Conservation (phyloP, 2,888 invertebrate genomes). For the Pandemis corylana region DNA sequence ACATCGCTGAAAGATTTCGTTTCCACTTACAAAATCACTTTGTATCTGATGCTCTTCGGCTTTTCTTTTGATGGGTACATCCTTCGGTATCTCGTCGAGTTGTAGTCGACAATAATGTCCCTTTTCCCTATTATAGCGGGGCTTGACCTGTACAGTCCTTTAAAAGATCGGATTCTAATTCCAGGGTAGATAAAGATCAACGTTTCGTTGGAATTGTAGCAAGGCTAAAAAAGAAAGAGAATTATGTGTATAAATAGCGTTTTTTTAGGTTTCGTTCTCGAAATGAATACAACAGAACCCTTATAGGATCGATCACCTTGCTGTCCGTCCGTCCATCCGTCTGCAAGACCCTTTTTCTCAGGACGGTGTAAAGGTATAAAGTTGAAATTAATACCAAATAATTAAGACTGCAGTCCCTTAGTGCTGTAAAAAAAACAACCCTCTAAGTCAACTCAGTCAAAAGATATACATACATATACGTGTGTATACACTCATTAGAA, state of each 20-base stretch:
- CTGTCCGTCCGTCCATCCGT: too few relatives aligned
- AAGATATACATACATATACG: too few relatives aligned
- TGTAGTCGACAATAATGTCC: constrained; percentile 32
- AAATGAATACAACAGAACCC: too few relatives aligned
- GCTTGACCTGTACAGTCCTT: constrained; percentile 22
- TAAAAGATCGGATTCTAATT: constrained; percentile 34
- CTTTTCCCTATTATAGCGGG: constrained; percentile 24
- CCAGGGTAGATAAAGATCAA: constrained; percentile 19
- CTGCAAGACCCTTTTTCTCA: too few relatives aligned
- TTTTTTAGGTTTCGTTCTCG: not conserved
- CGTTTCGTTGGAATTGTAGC: constrained; percentile 1
- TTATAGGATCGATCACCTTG: too few relatives aligned
- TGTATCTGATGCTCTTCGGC: constrained; percentile 67
- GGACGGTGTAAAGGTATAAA: too few relatives aligned
- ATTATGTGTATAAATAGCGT: not conserved
- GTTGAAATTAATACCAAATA: too few relatives aligned
- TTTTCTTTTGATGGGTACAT: constrained; percentile 49
- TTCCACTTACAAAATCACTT: constrained; percentile 81
- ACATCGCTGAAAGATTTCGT: constrained; percentile 75
- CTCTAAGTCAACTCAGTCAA: too few relatives aligned
- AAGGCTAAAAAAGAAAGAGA: not conserved
- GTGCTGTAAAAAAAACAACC: too few relatives aligned
- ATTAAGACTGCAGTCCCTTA: too few relatives aligned
- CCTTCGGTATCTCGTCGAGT: constrained; percentile 27
- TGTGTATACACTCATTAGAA: too few relatives aligned